Evolutionary conservation across 2,113 vertebrate genomes (phyloP), one percentile per base, ranked within the genome.

Genomic region (Thinocorus orbignyianus): DNA sequence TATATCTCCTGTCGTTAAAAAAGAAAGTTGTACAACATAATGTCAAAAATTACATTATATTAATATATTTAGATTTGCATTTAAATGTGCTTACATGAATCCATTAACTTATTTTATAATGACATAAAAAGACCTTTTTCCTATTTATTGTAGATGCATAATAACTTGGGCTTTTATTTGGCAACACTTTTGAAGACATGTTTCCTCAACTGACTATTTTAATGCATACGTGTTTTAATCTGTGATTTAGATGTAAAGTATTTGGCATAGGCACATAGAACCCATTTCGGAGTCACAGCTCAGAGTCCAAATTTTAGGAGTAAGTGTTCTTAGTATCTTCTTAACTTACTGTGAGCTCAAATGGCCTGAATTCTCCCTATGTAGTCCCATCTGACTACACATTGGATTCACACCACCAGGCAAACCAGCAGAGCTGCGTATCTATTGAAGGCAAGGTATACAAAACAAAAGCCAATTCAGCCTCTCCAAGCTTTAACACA

Each of bases 51-150:
- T 62, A 37, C 24, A 77, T 55, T 93, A 55, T 33, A 73, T 28
- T 60, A 90, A 90, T 95, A 84, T 68, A 81, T 81, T 70, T 71
- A 81, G 42, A 64, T 92, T 78, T 94, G 88, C 81, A 70, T 83
- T 93, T 88, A 83, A 92, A 81, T 60, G 13, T 83, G 25, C 42
- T 90, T 26, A n/a, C 48, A 68, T 0, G 4, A 92, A 86, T 66
- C 35, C 52, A 78, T 90, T 90, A 74, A 68, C 33, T 90, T 30
- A 55, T 91, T 68, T 88, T 83, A 88, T 26, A 83, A 48, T 74
- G 60, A 81, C 30, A 93, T 88, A 42, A 81, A 90, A 91, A 73
- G 49, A 65, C 69, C 31, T 88, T 92, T 88, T 83, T 64, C 28
- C n/a, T 85, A 39, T 82, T 87, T 88, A 72, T 65, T 85, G 74